Base-by-base conservation (phyloP, 2,888 invertebrate species). In the Pyrocoelia pectoralis region DNA sequence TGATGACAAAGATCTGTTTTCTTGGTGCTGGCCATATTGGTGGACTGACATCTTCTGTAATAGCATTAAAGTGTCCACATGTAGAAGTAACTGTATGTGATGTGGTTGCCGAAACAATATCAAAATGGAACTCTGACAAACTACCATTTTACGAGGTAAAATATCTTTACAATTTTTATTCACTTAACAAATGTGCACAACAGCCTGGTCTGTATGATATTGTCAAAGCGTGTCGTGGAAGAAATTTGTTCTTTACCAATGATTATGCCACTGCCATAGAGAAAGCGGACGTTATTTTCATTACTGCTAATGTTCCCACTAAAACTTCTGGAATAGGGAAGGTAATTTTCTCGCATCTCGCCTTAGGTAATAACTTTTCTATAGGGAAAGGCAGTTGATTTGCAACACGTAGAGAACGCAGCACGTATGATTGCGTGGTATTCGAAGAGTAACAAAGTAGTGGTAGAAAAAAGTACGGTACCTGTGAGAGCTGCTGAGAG, bases 11-110 rank as follows among this genome's bases (percentile, higher is more conserved):
- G 77, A 95, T 99, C 71, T 98, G 98, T 78, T 98, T 98, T 76
- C 90, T 99, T 72, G 99, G 99, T 9, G 99, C 99, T 41, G 99
- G 99, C 0, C 99, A 99, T 82, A 99, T 99, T 28, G 99, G 99
- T 1, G 99, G 99, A 0, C 99, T 99, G 0, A 98, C 99, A 0
- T 98, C 98, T 81, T 95, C 96, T 80, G 94, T 99, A 13, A 97
- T 99, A 70, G 99, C 99, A 0, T 83, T 93, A 61, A 97, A 97
- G 83, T 99, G 99, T 80, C 97, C 98, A 0, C 87, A 97, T 75
- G 94, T 99, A 57, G 87, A 84, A 72, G 97, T 99, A 1, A 98
- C 97, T 1, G 98, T 99, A 0, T 97, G 97, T 41, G 99, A 99
- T 82, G 92, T 93, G 77, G 97, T 94, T 79, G 86, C 86, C 48